Conservation (phyloP, 2,888 invertebrate genomes). For the Erebia palarica region DNA sequence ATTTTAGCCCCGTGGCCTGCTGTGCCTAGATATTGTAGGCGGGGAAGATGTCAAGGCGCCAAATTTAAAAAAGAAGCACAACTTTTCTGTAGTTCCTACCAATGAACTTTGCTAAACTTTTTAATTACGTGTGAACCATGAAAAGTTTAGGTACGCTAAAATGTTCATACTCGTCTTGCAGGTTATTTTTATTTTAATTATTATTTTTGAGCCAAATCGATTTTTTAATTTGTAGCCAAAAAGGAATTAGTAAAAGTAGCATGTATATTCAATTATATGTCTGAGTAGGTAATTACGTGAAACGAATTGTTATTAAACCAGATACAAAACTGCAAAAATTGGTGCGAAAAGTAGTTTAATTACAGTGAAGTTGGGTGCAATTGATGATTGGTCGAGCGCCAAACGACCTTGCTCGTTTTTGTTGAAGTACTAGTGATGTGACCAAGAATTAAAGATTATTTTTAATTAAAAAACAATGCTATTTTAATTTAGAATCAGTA, state of each 20-base stretch:
- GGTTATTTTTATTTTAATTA: too few relatives aligned
- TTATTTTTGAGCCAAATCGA: neutral
- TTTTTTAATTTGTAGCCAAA: neutral
- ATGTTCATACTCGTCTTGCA: too few relatives aligned
- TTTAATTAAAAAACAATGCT: too few relatives aligned
- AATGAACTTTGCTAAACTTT: too few relatives aligned
- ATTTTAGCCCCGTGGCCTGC: constrained; percentile 17
- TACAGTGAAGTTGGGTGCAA: constrained; percentile 55
- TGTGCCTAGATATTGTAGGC: constrained; percentile 29
- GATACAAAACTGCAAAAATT: constrained; percentile 22
- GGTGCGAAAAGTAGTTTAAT: constrained; percentile 47
- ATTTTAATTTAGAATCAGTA: too few relatives aligned
- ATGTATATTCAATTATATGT: neutral
- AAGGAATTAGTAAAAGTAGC: neutral
- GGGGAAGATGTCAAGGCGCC: constrained; percentile 45
- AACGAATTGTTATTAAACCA: neutral
- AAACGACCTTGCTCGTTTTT: constrained; percentile 67
- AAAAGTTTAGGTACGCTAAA: neutral
- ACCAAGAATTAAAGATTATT: constrained; percentile 1
- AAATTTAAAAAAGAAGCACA: constrained; percentile 30
- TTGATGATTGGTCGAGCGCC: constrained; percentile 54
- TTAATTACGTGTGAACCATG: neutral
- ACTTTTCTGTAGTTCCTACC: neutral
- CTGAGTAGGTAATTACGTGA: neutral
- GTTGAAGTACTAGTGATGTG: constrained; percentile 53